Evolutionary conservation across 2,888 invertebrate species (phyloP), one percentile per base, ranked within the genome.

Genomic region (Strigamia crassipes): DNA sequence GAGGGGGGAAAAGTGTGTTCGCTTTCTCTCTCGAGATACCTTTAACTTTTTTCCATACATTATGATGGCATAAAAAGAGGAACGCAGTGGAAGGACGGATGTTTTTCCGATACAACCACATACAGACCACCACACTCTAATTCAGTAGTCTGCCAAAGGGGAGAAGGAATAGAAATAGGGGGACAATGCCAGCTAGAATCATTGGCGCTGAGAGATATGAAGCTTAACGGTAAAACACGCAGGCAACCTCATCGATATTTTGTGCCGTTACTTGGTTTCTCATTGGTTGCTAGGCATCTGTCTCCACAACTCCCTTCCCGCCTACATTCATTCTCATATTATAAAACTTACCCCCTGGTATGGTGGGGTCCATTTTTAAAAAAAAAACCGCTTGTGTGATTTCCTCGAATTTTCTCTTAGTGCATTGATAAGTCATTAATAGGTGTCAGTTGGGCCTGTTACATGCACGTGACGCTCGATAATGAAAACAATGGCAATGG

Each of bases 41-140:
- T 66, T 38, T 73, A 31, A 73, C 73, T 73, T 31, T 73, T n/a
- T 27, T 27, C 73, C 73, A 73, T 31, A 73, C 73, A 73, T 73
- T 73, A 73, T 73, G 27, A 27, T 73, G 27, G 73, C 31, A 73
- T 73, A 73, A 73, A 73, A 73, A 27, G 23, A 73, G 31, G 73
- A 27, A 73, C 61, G 31, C 51, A 46, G 41, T 31, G 34, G 23
- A 31, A 51, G 51, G 80, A 51, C 80, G 80, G 78, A 81, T 81
- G 81, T 66, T 81, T 81, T 81, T 81, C 81, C 81, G 66, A 81
- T 81, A 81, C 81, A 81, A 81, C 34, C 81, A 66, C 81, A 42
- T 21, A 73, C 73, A 27, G 31, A 27, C 73, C 73, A 73, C 27
- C 73, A 73, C 81, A 66, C 81, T 66, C 81, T 31, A 81, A 66